A percentile compares a stretch with the other conserved stretches of the same genome.
Evolutionary conservation across 2,888 invertebrate genomes (phyloP).

Genomic region (Heliconius charithonia): DNA sequence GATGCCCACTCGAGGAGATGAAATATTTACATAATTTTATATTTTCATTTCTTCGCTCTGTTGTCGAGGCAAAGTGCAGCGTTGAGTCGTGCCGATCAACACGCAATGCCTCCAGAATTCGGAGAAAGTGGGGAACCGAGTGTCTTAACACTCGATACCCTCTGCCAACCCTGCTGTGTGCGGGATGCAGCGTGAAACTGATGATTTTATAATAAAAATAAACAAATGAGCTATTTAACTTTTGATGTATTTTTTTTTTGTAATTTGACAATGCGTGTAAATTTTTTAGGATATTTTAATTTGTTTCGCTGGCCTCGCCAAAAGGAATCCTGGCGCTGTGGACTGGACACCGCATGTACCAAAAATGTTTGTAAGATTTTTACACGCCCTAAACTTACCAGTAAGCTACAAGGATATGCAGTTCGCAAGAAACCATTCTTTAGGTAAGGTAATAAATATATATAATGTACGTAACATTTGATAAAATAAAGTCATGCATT

Average conservation of each 20-base stretch:
- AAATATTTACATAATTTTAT: too few relatives aligned
- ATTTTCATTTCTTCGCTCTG: too few relatives aligned
- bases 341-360: conserved; percentile 95
- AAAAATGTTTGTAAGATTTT: conserved; percentile 88
- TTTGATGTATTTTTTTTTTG: not conserved
- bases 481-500: not conserved
- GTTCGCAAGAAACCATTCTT: conserved; percentile 79
- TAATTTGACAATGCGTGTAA: conserved; percentile 37
- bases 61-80: too few relatives aligned
- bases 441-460: conserved; percentile 64
- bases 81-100: too few relatives aligned
- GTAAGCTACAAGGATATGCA: conserved; percentile 89
- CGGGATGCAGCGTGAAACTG: too few relatives aligned
- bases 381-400: conserved; percentile 90
- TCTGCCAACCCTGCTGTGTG: too few relatives aligned
- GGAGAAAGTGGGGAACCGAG: too few relatives aligned
- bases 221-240: too few relatives aligned
- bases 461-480: conserved; percentile 6
- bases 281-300: conserved; percentile 86
- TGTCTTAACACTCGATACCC: too few relatives aligned
- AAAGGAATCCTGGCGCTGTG: conserved; percentile 90
- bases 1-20: too few relatives aligned
- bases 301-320: conserved; percentile 89
- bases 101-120: too few relatives aligned
- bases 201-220: too few relatives aligned